Base-by-base conservation (phyloP, 1,140 invertebrate species). In the Drosophila sucinea region DNA sequence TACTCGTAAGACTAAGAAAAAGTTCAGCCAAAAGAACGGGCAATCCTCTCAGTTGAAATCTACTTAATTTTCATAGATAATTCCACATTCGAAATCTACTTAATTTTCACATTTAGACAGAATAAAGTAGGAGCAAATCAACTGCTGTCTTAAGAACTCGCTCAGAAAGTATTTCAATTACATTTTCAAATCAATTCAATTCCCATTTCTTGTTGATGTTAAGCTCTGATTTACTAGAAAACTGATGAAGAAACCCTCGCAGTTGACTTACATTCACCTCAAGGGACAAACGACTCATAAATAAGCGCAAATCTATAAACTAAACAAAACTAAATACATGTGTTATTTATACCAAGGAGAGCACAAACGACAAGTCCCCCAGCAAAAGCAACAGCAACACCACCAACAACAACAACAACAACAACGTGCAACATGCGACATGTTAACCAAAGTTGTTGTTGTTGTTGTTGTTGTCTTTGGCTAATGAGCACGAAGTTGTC, bases 401-500 rank as follows among this genome's bases (percentile, higher is more conserved):
- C 11, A 30, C n/a, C n/a, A n/a, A 64, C 27, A 47, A 38, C 64
- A 61, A 57, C 64, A 44, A 60, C 61, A 44, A 63, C 58, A 58
- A 60, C 65, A 67, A 66, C 41, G 65, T 60, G 44, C 56, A 23
- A 10, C 23, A 51, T 51, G 25, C 10, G 47, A 69, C 75, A 85
- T 62, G 75, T 70, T 80, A 58, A 17, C 17, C 17, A 54, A 61
- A 7, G 17, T 67, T 25, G n/a, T 35, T 51, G 55, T 60, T 66
- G 56, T 27, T 67, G 54, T 47, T 51, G 69, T 67, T 75, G 66
- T 65, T 84, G 75, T 65, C 78, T 62, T 41, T 74, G 23, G 84
- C 84, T 89, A 89, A 90, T 89, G 81, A 89, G 85, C 85, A 90
- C 85, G 85, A 84, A 89, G 77, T 89, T 89, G 84, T 89, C 84